Conservation (phyloP, 2,797 vertebrate genomes). For the Brachyalestes nurse region DNA sequence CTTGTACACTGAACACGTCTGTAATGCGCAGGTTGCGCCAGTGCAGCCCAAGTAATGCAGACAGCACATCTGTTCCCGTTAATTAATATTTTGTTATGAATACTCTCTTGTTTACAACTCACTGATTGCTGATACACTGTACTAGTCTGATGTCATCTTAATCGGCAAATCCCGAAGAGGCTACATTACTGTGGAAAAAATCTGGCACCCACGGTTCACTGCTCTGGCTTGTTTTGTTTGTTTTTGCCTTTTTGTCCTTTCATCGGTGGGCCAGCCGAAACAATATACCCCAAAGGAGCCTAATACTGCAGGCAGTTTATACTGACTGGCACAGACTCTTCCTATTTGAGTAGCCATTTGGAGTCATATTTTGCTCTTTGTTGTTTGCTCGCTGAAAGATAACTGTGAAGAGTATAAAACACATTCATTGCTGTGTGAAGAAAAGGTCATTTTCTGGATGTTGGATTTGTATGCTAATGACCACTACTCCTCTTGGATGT, state of each 20-base stretch:
- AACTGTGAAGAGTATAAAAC: too few species aligned
- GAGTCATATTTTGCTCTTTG: too few species aligned
- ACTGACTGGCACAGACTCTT: background rate
- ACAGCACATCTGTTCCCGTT: conserved; percentile 67
- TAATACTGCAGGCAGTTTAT: background rate
- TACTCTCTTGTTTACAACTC: conserved; percentile 47
- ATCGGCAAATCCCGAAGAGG: background rate
- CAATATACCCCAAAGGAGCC: background rate
- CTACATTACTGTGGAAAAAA: background rate
- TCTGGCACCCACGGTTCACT: background rate
- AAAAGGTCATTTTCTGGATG: too few species aligned
- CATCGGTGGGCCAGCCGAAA: background rate
- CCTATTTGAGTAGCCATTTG: background rate
- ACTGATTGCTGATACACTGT: conserved; percentile 10
- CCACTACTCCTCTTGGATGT: too few species aligned
- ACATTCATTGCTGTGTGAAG: too few species aligned
- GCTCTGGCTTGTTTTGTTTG: background rate
- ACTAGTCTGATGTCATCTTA: conserved; percentile 8
- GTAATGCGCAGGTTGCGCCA: conserved; percentile 39
- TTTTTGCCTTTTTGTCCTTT: background rate
- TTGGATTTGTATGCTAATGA: too few species aligned
- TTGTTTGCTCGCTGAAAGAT: too few species aligned
- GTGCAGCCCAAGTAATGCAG: conserved; percentile 58
- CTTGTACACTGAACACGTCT: conserved; percentile 48
- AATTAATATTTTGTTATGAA: conserved; percentile 64